These are phyloP conservation scores for Suillia variegata DNA, from an alignment of 2,888 invertebrate species.

Conservation along the genomic window DNA sequence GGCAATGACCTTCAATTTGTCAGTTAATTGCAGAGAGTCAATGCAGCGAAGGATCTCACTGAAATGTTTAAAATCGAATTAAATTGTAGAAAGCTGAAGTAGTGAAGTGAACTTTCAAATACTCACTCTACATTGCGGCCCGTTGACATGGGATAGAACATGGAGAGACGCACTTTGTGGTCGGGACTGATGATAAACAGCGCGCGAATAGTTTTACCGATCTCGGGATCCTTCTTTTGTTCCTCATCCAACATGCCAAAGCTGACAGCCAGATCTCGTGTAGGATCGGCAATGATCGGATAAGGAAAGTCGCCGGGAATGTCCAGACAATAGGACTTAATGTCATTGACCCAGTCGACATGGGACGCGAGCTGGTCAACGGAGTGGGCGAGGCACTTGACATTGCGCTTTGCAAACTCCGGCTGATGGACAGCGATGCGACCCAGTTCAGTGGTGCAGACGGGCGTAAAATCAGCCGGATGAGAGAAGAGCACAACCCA, in stretches of 20 bases:
- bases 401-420: constrained; percentile 73
- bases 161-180: constrained; percentile 76
- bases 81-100: neutral
- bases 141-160: constrained; percentile 84
- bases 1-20: constrained; percentile 72
- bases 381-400: constrained; percentile 80
- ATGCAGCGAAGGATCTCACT: constrained; percentile 85
- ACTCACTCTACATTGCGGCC: constrained; percentile 85
- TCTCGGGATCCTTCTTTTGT: constrained; percentile 69
- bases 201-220: constrained; percentile 74
- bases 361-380: constrained; percentile 78
- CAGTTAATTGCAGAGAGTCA: constrained; percentile 81
- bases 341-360: constrained; percentile 77
- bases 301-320: constrained; percentile 77
- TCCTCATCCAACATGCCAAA: constrained; percentile 82
- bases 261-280: constrained; percentile 71
- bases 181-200: constrained; percentile 83
- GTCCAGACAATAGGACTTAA: constrained; percentile 72
- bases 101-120: constrained; percentile 9
- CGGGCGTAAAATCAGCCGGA: constrained; percentile 88
- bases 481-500: constrained; percentile 90
- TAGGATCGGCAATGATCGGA: constrained; percentile 81
- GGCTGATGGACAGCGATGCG: constrained; percentile 72
- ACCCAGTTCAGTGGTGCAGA: constrained; percentile 87
- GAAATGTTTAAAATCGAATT: neutral